Base-by-base conservation (phyloP, 2,797 vertebrate species). In the Alfaro cultratus region DNA sequence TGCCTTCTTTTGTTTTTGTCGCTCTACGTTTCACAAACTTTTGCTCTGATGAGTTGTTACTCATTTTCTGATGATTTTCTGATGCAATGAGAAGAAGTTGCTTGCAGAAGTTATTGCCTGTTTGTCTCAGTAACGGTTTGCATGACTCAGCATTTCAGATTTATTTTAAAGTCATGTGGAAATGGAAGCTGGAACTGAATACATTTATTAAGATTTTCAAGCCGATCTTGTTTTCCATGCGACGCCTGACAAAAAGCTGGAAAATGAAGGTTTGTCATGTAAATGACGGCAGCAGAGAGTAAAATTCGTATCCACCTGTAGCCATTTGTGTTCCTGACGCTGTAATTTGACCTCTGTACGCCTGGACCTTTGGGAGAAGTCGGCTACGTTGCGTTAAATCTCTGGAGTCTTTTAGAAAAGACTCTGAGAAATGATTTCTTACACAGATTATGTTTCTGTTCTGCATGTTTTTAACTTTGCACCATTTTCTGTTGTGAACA, bases 1-100 rank as follows among this genome's bases (percentile, higher is more conserved):
- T 83, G 49, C 89, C 92, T 92, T 93, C 91, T 91, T 93, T 89
- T 94, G 92, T 81, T 70, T 15, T 45, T n/a, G 1, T 81, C 47
- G n/a, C 76, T 83, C 9, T 47, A 49, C 43, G 74, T 60, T 68
- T 68, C 36, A 26, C 3, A 15, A 29, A 60, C 9, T n/a, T 39
- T 82, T 47, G 70, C 23, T 39, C 2, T 45, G 34, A 78, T 29
- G 68, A 78, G 34, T 78, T 74, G 12, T 68, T 55, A 49, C 36
- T 80, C 13, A 74, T 83, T 64, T 73, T 29, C 74, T 67, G 55
- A 76, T 36, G n/a, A 26, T 41, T 70, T 43, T 23, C 67, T 23
- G 71, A 86, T 81, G 41, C 77, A 55, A 72, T 67, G 1, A 60
- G 74, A 34, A 78, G 34, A 34, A 34, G 34, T 34, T 70, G 77